Evolutionary conservation across 2,888 invertebrate species (phyloP).

Genomic region (Beris morrisii): DNA sequence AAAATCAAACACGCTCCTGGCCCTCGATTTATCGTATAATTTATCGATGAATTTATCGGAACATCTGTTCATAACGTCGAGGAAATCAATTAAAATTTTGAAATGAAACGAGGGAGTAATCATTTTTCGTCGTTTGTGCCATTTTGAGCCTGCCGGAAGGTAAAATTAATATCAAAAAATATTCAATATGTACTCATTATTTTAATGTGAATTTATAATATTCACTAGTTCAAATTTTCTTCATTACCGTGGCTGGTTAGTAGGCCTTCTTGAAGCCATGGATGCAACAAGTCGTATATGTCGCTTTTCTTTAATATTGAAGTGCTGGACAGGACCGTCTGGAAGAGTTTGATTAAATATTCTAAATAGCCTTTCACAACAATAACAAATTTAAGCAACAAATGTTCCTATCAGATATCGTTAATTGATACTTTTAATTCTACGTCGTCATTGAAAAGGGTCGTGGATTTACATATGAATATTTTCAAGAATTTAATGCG

Average conservation of each 20-base stretch:
- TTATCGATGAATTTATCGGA: constrained; percentile 56
- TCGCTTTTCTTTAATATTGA: constrained; percentile 57
- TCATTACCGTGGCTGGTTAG: constrained; percentile 54
- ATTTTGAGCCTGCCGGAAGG: constrained; percentile 51
- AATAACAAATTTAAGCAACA: too few species aligned
- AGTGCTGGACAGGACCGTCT: constrained; percentile 52
- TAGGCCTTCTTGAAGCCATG: constrained; percentile 59
- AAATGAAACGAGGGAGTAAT: constrained; percentile 62
- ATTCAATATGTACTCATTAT: too few species aligned
- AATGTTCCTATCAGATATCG: too few species aligned
- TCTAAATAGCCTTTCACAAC: too few species aligned
- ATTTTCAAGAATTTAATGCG: too few species aligned
- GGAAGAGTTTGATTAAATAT: constrained; percentile 2
- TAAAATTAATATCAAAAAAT: background rate
- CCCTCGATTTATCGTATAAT: constrained; percentile 42
- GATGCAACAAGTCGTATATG: constrained; percentile 53
- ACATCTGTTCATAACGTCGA: constrained; percentile 57
- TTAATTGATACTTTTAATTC: too few species aligned
- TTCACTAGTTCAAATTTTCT: too few species aligned
- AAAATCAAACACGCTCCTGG: constrained; percentile 56
- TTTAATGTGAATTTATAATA: background rate
- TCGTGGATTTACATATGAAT: too few species aligned
- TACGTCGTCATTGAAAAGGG: too few species aligned
- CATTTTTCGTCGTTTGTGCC: constrained; percentile 59
- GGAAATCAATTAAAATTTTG: constrained; percentile 58